phyloP scores from a whole-genome alignment of 2,797 vertebrate species.

The Thalassophryne amazonica region DNA sequence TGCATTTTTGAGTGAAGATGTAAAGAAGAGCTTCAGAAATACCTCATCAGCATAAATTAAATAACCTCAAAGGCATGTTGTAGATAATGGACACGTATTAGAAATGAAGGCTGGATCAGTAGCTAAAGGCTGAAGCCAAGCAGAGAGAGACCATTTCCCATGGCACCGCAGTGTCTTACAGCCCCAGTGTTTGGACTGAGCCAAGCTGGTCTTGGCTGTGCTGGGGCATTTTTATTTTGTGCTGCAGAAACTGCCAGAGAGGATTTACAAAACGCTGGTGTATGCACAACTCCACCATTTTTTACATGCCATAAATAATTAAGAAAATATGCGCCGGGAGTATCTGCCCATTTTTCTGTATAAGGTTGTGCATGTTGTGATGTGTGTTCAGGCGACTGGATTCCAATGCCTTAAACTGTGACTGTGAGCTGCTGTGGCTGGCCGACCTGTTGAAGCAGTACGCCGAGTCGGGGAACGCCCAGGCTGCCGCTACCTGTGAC shows the following conservation, averaged over 20 bases:
- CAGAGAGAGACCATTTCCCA: constrained; percentile 38
- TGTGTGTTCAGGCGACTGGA: constrained; percentile 85
- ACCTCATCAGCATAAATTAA: background rate
- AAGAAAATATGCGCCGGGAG: background rate
- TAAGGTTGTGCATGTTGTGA: constrained; percentile 24
- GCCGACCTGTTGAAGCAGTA: constrained; percentile 92
- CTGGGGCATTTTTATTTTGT: constrained; percentile 13
- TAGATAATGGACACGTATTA: constrained; percentile 27
- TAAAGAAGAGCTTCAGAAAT: background rate
- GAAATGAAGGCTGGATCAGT: constrained; percentile 22
- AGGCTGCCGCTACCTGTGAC: constrained; percentile 95
- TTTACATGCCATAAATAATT: background rate
- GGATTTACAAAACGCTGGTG: constrained; percentile 5
- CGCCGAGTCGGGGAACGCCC: constrained; percentile 90
- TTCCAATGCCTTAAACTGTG: constrained; percentile 92
- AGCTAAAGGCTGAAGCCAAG: constrained; percentile 26
- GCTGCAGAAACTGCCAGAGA: constrained; percentile 7
- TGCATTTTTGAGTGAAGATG: background rate
- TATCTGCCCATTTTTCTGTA: background rate
- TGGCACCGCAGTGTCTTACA: constrained; percentile 29
- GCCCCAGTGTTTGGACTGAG: constrained; percentile 42
- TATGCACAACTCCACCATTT: background rate
- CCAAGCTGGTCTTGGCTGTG: constrained; percentile 4
- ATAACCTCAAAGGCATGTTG: constrained; percentile 4
- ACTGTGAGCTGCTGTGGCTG: constrained; percentile 96